These are phyloP conservation scores for Adelges cooleyi DNA, from an alignment of 1,140 invertebrate genomes.

Conservation along the genomic window DNA sequence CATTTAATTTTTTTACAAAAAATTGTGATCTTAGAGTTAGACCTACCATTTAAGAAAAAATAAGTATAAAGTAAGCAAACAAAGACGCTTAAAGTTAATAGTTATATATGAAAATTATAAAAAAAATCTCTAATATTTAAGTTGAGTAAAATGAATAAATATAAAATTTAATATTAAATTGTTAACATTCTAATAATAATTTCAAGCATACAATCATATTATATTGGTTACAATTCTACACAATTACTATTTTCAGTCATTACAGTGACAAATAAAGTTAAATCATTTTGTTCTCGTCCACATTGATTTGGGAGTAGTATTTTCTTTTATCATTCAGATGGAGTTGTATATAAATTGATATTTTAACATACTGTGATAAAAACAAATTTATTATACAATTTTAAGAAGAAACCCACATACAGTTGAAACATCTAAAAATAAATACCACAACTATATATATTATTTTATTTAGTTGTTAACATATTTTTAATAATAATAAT, in stretches of 20 bases:
- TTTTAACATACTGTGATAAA: conserved; percentile 16
- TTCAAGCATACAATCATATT: conserved; percentile 20
- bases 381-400: conserved; percentile 4
- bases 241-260: conserved; percentile 22
- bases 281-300: conserved; percentile 18
- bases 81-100: conserved; percentile 23
- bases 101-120: conserved; percentile 28
- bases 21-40: too few relatives aligned
- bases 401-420: conserved; percentile 5
- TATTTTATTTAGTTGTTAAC: conserved; percentile 20
- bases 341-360: not conserved
- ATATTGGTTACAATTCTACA: not conserved
- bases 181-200: conserved; percentile 28
- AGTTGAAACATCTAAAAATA: conserved; percentile 15
- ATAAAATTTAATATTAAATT: conserved; percentile 28
- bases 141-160: conserved; percentile 28
- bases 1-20: too few relatives aligned
- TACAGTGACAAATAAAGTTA: conserved; percentile 16
- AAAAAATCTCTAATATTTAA: conserved; percentile 29
- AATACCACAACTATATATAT: conserved; percentile 4
- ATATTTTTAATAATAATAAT: conserved; percentile 22
- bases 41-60: not conserved
- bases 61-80: conserved; percentile 26
- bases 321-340: not conserved
- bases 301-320: not conserved